phyloP scores from a whole-genome alignment of 35 echinoderm and acorn worm genomes.

The Acanthaster planci region DNA sequence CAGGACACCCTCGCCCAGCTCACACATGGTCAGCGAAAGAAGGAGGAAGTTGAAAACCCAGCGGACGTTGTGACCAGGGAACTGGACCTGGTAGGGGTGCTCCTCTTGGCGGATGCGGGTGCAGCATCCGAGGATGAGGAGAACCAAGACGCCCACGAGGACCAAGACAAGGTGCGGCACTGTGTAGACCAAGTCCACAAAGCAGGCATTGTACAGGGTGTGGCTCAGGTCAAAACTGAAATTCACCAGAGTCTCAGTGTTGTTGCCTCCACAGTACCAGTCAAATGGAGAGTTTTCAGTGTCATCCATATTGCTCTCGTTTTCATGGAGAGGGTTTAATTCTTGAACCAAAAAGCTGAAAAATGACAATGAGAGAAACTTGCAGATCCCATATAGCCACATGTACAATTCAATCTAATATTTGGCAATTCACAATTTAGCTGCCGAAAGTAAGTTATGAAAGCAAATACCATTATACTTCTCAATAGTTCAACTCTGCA shows the following conservation, averaged over 20 bases:
- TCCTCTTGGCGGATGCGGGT: conserved; percentile 21
- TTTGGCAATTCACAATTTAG: too few species aligned
- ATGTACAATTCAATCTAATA: too few species aligned
- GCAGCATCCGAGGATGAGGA: conserved; percentile 50
- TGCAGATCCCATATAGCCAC: too few species aligned
- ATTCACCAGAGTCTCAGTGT: not conserved
- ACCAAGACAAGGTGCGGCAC: conserved; percentile 67
- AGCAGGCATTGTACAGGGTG: conserved; percentile 80
- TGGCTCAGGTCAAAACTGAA: conserved; percentile 59
- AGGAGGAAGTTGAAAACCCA: conserved; percentile 51
- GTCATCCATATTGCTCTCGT: not conserved
- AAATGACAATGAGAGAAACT: too few species aligned
- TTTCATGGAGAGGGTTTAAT: not conserved
- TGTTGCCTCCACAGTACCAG: conserved; percentile 62
- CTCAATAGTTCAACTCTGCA: too few species aligned
- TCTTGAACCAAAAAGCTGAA: too few species aligned
- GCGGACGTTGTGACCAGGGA: conserved; percentile 75
- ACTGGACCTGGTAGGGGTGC: conserved; percentile 51
- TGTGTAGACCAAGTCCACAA: conserved; percentile 63
- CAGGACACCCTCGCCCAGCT: conserved; percentile 60
- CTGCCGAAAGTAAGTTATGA: too few species aligned
- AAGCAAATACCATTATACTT: too few species aligned
- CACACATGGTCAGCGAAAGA: conserved; percentile 28
- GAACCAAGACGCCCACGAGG: conserved; percentile 56
- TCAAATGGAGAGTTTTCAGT: conserved; percentile 11